Conservation (phyloP, 1,140 invertebrate species). For the Caenorhabditis tropicalis region DNA sequence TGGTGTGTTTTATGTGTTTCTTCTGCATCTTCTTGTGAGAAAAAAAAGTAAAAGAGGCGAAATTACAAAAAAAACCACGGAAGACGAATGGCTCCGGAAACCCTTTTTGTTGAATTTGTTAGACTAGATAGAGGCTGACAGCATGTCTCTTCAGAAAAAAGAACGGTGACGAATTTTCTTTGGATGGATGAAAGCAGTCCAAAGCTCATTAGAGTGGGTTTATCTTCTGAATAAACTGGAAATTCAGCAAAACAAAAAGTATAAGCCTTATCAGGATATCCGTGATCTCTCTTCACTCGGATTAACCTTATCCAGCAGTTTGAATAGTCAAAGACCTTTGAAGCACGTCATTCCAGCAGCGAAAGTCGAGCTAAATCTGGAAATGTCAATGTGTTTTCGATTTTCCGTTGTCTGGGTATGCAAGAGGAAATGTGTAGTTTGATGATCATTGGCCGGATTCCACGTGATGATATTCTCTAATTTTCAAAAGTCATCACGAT, state of each 20-base stretch:
- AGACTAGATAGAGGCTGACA: no score
- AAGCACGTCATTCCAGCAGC: neutral
- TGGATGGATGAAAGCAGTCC: no score
- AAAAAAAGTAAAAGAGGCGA: neutral
- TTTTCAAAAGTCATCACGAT: neutral
- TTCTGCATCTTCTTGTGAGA: neutral
- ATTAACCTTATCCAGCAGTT: no score
- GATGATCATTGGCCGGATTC: neutral
- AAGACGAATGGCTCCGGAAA: neutral
- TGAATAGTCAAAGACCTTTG: neutral
- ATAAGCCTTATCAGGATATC: no score
- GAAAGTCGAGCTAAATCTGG: neutral
- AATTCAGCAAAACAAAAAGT: no score
- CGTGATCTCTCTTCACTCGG: no score
- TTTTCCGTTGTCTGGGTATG: neutral
- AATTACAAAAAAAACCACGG: constrained; percentile 4
- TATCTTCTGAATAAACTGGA: no score
- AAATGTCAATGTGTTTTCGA: neutral
- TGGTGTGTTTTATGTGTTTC: constrained; percentile 35
- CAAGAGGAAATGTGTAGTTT: neutral
- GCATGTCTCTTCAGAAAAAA: no score
- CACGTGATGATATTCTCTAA: neutral
- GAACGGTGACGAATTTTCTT: no score
- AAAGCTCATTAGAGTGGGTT: no score
- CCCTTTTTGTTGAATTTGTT: no score